Evolutionary conservation across 2,113 vertebrate genomes (phyloP).

Genomic region (Nettapus auritus): DNA sequence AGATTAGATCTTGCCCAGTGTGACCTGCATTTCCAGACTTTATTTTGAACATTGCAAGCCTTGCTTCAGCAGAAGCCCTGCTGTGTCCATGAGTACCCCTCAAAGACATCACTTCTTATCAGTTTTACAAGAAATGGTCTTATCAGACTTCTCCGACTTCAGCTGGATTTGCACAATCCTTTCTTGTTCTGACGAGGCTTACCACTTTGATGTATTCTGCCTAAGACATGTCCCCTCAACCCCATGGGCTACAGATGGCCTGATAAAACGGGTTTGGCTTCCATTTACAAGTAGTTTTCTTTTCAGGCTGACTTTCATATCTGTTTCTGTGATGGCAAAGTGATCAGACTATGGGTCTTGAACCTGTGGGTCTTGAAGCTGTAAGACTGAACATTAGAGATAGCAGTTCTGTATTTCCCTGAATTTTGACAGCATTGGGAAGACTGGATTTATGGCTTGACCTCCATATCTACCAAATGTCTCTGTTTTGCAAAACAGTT

Average conservation of each 20-base stretch:
- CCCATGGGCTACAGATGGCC: neutral
- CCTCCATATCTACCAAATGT: neutral
- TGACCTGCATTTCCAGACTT: neutral
- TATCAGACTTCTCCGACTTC: neutral
- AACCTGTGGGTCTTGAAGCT: neutral
- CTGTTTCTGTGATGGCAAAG: neutral
- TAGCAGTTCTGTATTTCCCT: neutral
- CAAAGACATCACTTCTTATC: neutral
- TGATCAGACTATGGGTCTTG: neutral
- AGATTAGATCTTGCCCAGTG: neutral
- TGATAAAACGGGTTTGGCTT: neutral
- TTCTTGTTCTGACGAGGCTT: slow-evolving; percentile 7
- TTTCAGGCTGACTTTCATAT: neutral
- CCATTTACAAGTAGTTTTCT: neutral
- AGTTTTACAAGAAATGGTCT: neutral
- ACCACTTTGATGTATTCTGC: neutral
- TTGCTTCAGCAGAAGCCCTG: neutral
- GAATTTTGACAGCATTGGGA: neutral
- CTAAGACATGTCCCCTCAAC: neutral
- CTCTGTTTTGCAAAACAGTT: neutral
- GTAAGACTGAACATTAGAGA: neutral
- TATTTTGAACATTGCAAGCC: neutral
- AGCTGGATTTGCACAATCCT: neutral
- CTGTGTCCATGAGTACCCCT: neutral
- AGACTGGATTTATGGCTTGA: neutral